Conservation (phyloP, 2,888 invertebrate species). For the Epinotia demarniana region DNA sequence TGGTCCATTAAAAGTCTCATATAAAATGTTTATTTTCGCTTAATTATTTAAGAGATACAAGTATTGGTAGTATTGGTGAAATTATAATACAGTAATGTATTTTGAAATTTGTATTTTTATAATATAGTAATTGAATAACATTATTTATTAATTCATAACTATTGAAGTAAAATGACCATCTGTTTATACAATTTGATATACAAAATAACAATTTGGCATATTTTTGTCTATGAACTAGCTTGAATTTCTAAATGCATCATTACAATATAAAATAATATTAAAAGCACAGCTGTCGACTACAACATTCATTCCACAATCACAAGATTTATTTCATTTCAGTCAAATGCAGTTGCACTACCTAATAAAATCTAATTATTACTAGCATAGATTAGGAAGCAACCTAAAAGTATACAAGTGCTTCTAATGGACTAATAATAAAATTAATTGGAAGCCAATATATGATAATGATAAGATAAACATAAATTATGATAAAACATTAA, state of each 20-base stretch:
- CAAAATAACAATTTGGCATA: conserved; percentile 81
- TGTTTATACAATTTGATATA: conserved; percentile 65
- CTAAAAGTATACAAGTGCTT: conserved; percentile 73
- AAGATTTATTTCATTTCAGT: conserved; percentile 75
- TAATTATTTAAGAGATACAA: conserved; percentile 78
- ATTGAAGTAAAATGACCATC: conserved; percentile 57
- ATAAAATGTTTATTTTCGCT: conserved; percentile 84
- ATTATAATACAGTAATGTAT: conserved; percentile 45
- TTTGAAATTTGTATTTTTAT: too few relatives aligned
- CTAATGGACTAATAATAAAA: conserved; percentile 61
- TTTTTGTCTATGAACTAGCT: conserved; percentile 70
- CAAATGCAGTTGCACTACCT: conserved; percentile 75
- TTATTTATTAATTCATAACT: conserved; percentile 46
- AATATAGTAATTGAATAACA: conserved; percentile 60
- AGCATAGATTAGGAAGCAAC: conserved; percentile 78
- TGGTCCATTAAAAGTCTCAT: conserved; percentile 77
- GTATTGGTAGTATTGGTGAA: conserved; percentile 68
- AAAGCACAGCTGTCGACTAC: conserved; percentile 70
- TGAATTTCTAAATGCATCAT: conserved; percentile 78
- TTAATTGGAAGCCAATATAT: conserved; percentile 70
- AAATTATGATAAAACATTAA: conserved; percentile 45
- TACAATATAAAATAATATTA: conserved; percentile 72
- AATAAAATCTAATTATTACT: conserved; percentile 67
- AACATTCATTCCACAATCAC: conserved; percentile 79
- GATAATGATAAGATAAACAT: conserved; percentile 27